Percentiles rank a stretch among this genome's conserved stretches.
phyloP scores from a whole-genome alignment of 2,888 invertebrate genomes.

The Lucinisca nassula region DNA sequence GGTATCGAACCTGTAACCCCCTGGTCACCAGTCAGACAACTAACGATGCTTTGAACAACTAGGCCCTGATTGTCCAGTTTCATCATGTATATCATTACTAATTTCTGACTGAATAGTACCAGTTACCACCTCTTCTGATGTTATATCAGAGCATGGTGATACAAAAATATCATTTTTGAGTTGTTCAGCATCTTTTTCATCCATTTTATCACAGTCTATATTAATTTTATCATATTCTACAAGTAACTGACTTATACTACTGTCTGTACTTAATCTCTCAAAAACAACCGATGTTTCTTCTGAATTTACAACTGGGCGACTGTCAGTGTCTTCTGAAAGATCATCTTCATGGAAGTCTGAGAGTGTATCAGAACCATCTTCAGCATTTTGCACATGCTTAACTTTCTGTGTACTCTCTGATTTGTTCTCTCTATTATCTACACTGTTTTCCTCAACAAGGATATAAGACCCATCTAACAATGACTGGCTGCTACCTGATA shows the following conservation, averaged over 20 bases:
- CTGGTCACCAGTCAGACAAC: too few relatives aligned
- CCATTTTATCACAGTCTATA: not conserved
- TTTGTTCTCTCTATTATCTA: not conserved
- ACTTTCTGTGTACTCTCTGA: too few relatives aligned
- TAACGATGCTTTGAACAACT: too few relatives aligned
- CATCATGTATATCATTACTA: too few relatives aligned
- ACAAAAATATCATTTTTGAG: not conserved
- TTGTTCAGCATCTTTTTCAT: not conserved
- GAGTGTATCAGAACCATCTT: not conserved
- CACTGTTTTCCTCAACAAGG: not conserved
- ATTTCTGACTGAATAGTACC: not conserved
- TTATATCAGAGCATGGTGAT: not conserved
- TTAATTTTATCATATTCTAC: not conserved
- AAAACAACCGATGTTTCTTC: not conserved
- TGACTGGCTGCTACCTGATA: not conserved
- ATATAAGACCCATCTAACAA: not conserved
- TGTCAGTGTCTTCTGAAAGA: not conserved
- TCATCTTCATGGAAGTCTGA: not conserved
- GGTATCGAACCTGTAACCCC: too few relatives aligned
- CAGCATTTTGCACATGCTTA: not conserved
- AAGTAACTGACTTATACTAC: not conserved
- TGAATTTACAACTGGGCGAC: not conserved
- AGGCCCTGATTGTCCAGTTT: too few relatives aligned
- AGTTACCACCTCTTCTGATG: not conserved
- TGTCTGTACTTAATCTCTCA: not conserved